These are phyloP conservation scores for Melanargia galathea DNA, from an alignment of 2,888 invertebrate species.

Conservation along the genomic window DNA sequence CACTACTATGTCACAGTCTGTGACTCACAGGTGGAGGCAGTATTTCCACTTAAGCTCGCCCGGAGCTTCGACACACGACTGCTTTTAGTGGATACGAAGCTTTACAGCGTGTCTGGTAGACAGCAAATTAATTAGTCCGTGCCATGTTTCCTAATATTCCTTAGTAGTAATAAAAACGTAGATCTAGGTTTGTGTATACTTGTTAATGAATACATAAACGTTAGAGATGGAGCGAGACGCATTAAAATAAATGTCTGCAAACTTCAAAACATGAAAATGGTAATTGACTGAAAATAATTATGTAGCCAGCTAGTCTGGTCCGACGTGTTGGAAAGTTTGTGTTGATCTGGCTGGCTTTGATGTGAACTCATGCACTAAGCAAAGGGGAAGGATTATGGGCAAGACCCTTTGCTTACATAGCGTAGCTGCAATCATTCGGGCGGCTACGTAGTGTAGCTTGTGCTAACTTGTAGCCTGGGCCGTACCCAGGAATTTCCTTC, in stretches of 20 bases:
- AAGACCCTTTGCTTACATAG: slow-evolving; percentile 64
- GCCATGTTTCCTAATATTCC: neutral
- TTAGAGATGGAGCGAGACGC: neutral
- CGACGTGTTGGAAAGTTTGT: slow-evolving; percentile 58
- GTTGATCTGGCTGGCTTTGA: slow-evolving; percentile 70
- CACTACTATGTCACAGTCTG: too few species aligned
- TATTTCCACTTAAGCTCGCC: too few species aligned
- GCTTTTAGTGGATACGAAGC: too few species aligned
- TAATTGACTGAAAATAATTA: slow-evolving; percentile 45
- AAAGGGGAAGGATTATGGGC: slow-evolving; percentile 59
- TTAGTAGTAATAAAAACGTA: neutral
- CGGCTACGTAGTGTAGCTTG: slow-evolving; percentile 44
- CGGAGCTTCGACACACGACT: too few species aligned
- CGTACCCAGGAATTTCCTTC: neutral
- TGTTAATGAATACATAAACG: slow-evolving; percentile 11
- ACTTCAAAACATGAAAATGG: slow-evolving; percentile 30
- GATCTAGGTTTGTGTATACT: neutral
- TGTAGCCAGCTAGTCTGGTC: slow-evolving; percentile 28
- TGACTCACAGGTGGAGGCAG: too few species aligned
- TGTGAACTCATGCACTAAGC: slow-evolving; percentile 61
- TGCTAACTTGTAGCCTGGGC: slow-evolving; percentile 35
- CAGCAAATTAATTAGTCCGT: too few species aligned
- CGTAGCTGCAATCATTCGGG: slow-evolving; percentile 65
- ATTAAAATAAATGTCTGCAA: slow-evolving; percentile 18
- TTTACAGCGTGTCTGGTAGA: too few species aligned